Evolutionary conservation across 1,140 invertebrate genomes (phyloP).

Genomic region (Dermatophagoides farinae): DNA sequence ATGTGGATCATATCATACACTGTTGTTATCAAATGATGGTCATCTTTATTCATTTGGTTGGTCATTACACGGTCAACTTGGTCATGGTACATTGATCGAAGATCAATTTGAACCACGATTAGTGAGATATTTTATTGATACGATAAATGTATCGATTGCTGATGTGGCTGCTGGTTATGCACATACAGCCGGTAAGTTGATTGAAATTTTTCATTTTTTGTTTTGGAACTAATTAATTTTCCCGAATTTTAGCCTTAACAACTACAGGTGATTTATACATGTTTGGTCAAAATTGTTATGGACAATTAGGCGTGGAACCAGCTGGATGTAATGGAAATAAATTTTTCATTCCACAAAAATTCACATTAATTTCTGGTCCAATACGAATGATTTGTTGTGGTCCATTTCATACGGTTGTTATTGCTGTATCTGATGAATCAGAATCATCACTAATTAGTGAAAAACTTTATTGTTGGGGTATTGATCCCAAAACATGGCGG

Average conservation of each 20-base stretch:
- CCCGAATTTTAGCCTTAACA: neutral
- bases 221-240: neutral
- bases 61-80: conserved; percentile 63
- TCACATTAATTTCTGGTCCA: neutral
- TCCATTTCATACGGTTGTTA: neutral
- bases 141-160: conserved; percentile 23
- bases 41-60: conserved; percentile 38
- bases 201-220: neutral
- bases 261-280: conserved; percentile 38
- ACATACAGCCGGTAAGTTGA: conserved; percentile 35
- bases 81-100: conserved; percentile 42
- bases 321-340: neutral
- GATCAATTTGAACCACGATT: conserved; percentile 38
- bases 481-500: conserved; percentile 5
- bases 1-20: conserved; percentile 57
- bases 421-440: neutral
- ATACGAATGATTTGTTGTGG: neutral
- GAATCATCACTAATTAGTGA: neutral
- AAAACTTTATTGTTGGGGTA: conserved; percentile 1
- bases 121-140: conserved; percentile 26
- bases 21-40: conserved; percentile 43
- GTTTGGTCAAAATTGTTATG: conserved; percentile 56
- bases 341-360: neutral
- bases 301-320: conserved; percentile 46
- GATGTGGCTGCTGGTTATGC: conserved; percentile 48